Percentiles rank a stretch among this genome's conserved stretches.
These are phyloP conservation scores for Lapara coniferarum DNA, from an alignment of 2,888 invertebrate species.

Conservation along the genomic window DNA sequence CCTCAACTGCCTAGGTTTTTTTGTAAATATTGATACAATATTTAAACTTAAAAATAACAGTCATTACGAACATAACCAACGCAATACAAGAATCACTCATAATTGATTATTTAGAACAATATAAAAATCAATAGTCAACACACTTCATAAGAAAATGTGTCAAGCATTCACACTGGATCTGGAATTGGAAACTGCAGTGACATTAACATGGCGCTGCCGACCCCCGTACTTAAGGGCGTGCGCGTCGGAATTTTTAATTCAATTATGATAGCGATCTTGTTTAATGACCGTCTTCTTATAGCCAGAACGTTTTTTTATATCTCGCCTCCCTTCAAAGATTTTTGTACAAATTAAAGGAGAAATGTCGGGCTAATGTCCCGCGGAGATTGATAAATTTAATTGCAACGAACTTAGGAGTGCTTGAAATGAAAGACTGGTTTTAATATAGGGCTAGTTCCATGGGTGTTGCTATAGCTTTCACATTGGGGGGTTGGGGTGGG, in stretches of 20 bases:
- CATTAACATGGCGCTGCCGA: constrained; percentile 21
- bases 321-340: constrained; percentile 37
- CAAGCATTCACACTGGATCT: constrained; percentile 22
- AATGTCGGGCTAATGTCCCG: constrained; percentile 46
- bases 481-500: no score
- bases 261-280: constrained; percentile 83
- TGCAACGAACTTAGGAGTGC: constrained; percentile 33
- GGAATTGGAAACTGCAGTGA: constrained; percentile 29
- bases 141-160: constrained; percentile 22
- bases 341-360: constrained; percentile 41
- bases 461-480: no score
- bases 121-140: neutral
- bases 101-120: no score
- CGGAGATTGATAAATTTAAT: constrained; percentile 60
- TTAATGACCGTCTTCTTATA: constrained; percentile 76
- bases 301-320: constrained; percentile 30
- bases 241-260: constrained; percentile 84
- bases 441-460: no score
- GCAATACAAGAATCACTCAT: neutral
- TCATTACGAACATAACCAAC: neutral
- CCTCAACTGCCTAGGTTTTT: no score
- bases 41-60: no score
- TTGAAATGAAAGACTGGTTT: neutral
- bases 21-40: no score
- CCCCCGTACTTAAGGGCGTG: constrained; percentile 57